A percentile compares a stretch with the other conserved stretches of the same genome.
phyloP scores from a whole-genome alignment of 2,888 invertebrate genomes.

The Candidula unifasciata region DNA sequence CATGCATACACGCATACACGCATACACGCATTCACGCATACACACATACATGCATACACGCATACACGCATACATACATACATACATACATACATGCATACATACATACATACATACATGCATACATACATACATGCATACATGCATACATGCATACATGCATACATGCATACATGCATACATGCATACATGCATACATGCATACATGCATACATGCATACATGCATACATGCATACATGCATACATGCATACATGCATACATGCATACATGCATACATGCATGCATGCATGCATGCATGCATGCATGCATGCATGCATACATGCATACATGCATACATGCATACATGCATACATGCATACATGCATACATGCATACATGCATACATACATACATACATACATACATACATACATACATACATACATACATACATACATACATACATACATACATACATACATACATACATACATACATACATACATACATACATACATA shows the following conservation, averaged over 20 bases:
- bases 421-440: background rate
- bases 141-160: background rate
- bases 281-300: too few species aligned
- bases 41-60: too few species aligned
- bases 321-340: too few species aligned
- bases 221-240: too few species aligned
- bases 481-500: background rate
- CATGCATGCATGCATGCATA: too few species aligned
- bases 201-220: background rate
- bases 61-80: background rate
- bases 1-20: too few species aligned
- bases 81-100: background rate
- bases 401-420: background rate
- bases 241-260: too few species aligned
- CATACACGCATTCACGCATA: too few species aligned
- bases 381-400: too few species aligned
- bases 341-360: too few species aligned
- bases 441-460: constrained; percentile 12
- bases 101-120: background rate
- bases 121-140: background rate
- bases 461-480: background rate
- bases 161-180: background rate
- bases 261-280: too few species aligned
- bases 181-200: background rate
- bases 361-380: too few species aligned